Evolutionary conservation across 2,888 invertebrate species (phyloP).

Genomic region (Lutraria lutraria): DNA sequence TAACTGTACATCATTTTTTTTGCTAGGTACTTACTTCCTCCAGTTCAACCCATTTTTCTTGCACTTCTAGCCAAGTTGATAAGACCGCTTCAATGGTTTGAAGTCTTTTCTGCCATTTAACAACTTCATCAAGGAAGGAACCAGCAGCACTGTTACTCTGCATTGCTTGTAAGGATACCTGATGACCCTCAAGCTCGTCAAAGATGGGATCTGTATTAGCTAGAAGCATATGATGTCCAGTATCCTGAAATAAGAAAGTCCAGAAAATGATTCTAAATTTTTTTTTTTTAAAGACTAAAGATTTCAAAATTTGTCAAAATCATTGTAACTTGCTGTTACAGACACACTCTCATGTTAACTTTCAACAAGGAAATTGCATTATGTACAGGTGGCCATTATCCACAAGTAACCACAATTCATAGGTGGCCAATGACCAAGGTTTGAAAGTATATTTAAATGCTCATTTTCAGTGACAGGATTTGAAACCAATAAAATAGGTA

Average conservation of each 20-base stretch:
- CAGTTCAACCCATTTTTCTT: constrained; percentile 86
- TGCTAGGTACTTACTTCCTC: constrained; percentile 80
- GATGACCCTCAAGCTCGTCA: constrained; percentile 86
- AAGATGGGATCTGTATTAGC: constrained; percentile 85
- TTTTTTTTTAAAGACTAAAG: not conserved
- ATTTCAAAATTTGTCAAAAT: too few relatives aligned
- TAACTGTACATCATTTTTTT: too few relatives aligned
- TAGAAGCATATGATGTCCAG: constrained; percentile 80
- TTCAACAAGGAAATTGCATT: too few relatives aligned
- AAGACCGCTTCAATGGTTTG: constrained; percentile 86
- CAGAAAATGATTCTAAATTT: not conserved
- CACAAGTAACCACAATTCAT: too few relatives aligned
- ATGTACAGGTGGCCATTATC: too few relatives aligned
- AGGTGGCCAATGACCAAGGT: too few relatives aligned
- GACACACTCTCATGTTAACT: too few relatives aligned
- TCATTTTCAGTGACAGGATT: too few relatives aligned
- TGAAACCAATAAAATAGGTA: too few relatives aligned
- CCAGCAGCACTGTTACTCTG: constrained; percentile 86
- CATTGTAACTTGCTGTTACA: too few relatives aligned
- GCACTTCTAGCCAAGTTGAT: constrained; percentile 85
- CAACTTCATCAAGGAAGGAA: constrained; percentile 86
- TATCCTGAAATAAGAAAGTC: constrained; percentile 75
- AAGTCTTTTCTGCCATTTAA: constrained; percentile 86
- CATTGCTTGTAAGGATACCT: constrained; percentile 86
- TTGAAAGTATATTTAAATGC: too few relatives aligned